These are phyloP conservation scores for Zoroaster sp. DNA, from an alignment of 53 echinoderm and acorn worm genomes.

Conservation along the genomic window DNA sequence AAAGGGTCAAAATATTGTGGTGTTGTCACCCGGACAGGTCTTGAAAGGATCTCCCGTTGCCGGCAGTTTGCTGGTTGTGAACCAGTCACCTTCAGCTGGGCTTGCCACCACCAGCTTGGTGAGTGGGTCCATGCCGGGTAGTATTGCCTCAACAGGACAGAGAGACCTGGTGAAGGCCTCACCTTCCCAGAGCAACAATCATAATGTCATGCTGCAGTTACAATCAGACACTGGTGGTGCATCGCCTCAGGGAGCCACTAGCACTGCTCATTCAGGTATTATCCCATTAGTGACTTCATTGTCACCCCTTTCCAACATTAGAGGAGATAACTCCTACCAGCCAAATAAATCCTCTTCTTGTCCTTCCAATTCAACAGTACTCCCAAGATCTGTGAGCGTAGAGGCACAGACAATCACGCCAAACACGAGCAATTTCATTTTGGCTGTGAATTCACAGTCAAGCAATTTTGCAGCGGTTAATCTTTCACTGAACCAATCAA, in stretches of 20 bases:
- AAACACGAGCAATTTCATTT: neutral
- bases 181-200: neutral
- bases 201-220: conserved; percentile 41
- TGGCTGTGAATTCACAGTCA: neutral
- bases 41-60: conserved; percentile 4
- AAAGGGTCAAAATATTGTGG: conserved; percentile 5
- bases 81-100: conserved; percentile 25
- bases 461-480: neutral
- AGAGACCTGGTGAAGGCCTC: neutral
- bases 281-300: neutral
- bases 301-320: neutral
- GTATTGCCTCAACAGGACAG: neutral
- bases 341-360: conserved; percentile 5
- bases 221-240: conserved; percentile 27
- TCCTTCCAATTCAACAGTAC: conserved; percentile 32
- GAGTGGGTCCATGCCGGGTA: neutral
- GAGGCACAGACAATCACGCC: neutral
- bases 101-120: conserved; percentile 21
- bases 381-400: neutral
- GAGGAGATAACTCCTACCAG: neutral
- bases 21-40: conserved; percentile 11
- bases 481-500: conserved; percentile 1
- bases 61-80: conserved; percentile 6
- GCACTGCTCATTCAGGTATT: conserved; percentile 29
- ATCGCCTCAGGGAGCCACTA: conserved; percentile 44